Evolutionary conservation across 1,140 invertebrate species (phyloP), one percentile per base, ranked within the genome.

Genomic region (Cotesia vestalis): DNA sequence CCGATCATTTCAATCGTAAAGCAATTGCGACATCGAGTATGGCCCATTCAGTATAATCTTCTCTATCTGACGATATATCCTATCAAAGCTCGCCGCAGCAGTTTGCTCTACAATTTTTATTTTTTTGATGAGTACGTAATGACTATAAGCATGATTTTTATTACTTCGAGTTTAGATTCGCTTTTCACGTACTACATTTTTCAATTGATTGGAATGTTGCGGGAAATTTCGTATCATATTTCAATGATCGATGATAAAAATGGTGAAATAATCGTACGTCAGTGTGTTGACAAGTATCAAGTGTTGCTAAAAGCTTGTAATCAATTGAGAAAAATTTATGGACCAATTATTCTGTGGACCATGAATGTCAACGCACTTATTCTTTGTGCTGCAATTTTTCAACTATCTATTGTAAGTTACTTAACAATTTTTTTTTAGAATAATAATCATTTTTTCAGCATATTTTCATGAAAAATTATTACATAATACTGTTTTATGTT

Each of bases 331-430:
- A 59, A 59, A 59, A 59, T 59, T 59, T 59, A 20, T 27, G 78
- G 79, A 9, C 77, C 78, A 3, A 59, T 81, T 2, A 61, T 78
- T 2, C 3, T 81, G 11, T 78, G 77, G 70, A 64, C 75, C 1
- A 73, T 74, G 4, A 1, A 76, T n/a, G 71, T 77, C 0, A 78
- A 74, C 51, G 78, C 79, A 8, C 12, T 77, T 4, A 40, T 78
- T 1, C 73, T 80, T 14, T 82, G 81, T 38, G 64, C 72, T 2
- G 8, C 79, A 17, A 76, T 80, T 55, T 82, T 78, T 63, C 81
- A 82, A 73, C 27, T 73, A 1, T 40, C 77, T 6, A 75, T 78
- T 82, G 69, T 72, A 63, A 46, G 40, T 46, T 46, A 46, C 6
- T 27, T 27, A 61, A 1, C 35, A 40, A 60, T 9, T 27, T 51